These are phyloP conservation scores for Busseola fusca DNA, from an alignment of 2,888 invertebrate species.

Conservation along the genomic window DNA sequence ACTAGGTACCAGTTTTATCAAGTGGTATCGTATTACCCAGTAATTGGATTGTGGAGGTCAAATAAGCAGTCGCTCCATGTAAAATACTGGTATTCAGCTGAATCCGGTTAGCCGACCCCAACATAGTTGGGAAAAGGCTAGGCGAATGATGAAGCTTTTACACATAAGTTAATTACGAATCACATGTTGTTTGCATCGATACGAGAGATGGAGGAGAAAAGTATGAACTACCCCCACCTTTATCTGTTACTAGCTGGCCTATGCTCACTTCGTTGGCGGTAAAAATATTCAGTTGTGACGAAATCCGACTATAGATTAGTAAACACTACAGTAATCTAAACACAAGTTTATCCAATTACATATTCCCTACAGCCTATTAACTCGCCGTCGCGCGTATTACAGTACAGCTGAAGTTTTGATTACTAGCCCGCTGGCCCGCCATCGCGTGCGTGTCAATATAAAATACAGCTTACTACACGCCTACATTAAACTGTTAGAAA, in stretches of 20 bases:
- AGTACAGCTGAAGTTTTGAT: conserved; percentile 40
- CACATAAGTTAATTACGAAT: background rate
- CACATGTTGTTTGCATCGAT: background rate
- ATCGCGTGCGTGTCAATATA: conserved; percentile 50
- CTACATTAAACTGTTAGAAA: conserved; percentile 28
- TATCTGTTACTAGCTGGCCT: no score
- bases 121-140: no score
- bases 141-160: no score
- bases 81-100: no score
- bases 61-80: no score
- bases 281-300: no score
- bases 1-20: no score
- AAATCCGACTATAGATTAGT: no score
- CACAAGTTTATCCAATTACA: conserved; percentile 6
- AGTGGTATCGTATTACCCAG: no score
- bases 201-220: background rate
- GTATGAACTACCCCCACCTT: background rate
- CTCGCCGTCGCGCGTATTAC: conserved; percentile 2
- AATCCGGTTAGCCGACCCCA: no score
- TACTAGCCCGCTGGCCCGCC: background rate
- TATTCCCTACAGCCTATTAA: background rate
- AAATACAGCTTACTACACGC: conserved; percentile 25
- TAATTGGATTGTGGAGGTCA: no score
- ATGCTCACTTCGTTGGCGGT: no score
- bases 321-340: background rate